Percentiles rank a stretch among this genome's conserved stretches.
These are phyloP conservation scores for Cacatua alba DNA, from an alignment of 2,113 vertebrate species.

Conservation along the genomic window DNA sequence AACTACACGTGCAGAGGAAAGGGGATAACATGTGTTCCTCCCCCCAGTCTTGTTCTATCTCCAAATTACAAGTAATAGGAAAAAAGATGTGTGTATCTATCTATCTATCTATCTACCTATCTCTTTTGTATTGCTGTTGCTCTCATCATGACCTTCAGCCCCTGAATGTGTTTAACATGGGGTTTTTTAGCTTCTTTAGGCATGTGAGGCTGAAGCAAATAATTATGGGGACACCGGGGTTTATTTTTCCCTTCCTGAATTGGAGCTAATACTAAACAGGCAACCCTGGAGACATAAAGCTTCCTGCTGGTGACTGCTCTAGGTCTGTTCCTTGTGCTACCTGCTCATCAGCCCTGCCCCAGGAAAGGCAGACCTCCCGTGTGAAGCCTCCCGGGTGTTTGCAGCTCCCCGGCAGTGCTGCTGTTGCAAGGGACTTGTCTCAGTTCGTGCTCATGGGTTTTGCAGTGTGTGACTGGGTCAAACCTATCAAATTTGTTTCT, in stretches of 20 bases:
- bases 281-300: background rate
- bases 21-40: background rate
- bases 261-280: background rate
- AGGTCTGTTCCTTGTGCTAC: background rate
- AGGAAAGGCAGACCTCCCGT: background rate
- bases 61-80: background rate
- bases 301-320: background rate
- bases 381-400: background rate
- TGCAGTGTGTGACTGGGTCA: background rate
- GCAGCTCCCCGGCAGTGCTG: background rate
- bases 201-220: background rate
- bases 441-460: rapidly evolving
- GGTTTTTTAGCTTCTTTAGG: background rate
- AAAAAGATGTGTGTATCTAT: background rate
- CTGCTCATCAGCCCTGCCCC: background rate
- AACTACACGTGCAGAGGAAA: slow-evolving; percentile 17
- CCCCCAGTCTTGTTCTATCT: background rate
- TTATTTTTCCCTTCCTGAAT: background rate
- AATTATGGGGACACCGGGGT: background rate
- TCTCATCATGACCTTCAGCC: background rate
- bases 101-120: rapidly evolving
- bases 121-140: background rate
- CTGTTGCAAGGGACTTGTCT: rapidly evolving
- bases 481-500: background rate
- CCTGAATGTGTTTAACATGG: background rate